Percentiles rank a stretch among this genome's conserved stretches.
phyloP scores from a whole-genome alignment of 2,888 invertebrate species.

The Synanthedon formicaeformis region DNA sequence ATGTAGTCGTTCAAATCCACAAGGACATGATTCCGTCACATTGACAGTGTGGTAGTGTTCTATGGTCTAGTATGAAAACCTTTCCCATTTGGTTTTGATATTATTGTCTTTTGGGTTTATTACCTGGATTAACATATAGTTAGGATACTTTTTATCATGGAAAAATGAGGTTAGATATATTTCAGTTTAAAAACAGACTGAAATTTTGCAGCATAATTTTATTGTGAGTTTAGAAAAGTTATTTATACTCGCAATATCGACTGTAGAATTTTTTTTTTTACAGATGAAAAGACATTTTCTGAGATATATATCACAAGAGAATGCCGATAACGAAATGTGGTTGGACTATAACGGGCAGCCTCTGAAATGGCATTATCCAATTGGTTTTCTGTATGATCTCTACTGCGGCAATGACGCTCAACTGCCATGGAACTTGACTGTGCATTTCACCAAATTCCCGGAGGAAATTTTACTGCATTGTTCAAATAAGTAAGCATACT shows the following conservation, averaged over 20 bases:
- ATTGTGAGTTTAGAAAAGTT: too few relatives aligned
- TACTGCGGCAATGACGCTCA: slow-evolving; percentile 74
- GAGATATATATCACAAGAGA: slow-evolving; percentile 83
- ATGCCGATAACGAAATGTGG: slow-evolving; percentile 92
- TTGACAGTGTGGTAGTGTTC: too few relatives aligned
- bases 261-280: slow-evolving; percentile 12
- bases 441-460: slow-evolving; percentile 96
- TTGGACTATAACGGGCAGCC: slow-evolving; percentile 92
- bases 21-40: too few relatives aligned
- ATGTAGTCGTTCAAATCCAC: too few relatives aligned
- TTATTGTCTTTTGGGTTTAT: too few relatives aligned
- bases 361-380: slow-evolving; percentile 89
- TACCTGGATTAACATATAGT: not conserved
- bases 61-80: too few relatives aligned
- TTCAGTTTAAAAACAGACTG: not conserved
- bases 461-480: slow-evolving; percentile 89
- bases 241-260: too few relatives aligned
- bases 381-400: slow-evolving; percentile 93
- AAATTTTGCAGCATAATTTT: too few relatives aligned
- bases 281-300: slow-evolving; percentile 91
- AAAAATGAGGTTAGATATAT: not conserved
- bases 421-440: slow-evolving; percentile 93
- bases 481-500: slow-evolving; percentile 76
- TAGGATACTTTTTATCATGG: too few relatives aligned
- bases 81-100: too few relatives aligned